Conservation (phyloP, 2,797 vertebrate genomes). For the Mareca strepera region DNA sequence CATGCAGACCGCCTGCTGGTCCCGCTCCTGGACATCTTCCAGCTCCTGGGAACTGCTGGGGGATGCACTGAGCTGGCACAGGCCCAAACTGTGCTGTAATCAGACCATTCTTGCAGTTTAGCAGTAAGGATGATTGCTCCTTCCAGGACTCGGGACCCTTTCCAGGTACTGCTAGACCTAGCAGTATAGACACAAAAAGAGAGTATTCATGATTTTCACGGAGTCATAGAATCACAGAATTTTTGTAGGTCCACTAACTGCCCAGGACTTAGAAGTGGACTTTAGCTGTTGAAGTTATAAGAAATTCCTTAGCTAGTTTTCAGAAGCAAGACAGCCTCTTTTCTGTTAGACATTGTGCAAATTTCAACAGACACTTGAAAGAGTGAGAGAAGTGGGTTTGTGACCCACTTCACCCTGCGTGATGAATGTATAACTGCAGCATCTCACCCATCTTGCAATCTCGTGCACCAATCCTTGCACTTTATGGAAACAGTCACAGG, state of each 20-base stretch:
- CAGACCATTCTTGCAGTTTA: neutral
- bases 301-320: neutral
- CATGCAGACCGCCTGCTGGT: neutral
- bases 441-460: neutral
- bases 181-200: neutral
- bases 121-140: neutral
- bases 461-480: fast-evolving
- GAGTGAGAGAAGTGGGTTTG: neutral
- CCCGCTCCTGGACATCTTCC: fast-evolving
- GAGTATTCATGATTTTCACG: neutral
- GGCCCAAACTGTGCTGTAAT: neutral
- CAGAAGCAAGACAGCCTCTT: neutral
- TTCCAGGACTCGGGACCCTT: neutral
- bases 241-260: neutral
- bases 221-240: no score
- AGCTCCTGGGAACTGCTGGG: neutral
- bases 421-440: fast-evolving
- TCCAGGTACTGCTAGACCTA: neutral
- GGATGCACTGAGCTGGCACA: neutral
- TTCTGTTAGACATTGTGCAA: neutral
- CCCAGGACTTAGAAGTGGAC: neutral
- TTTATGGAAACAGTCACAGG: neutral
- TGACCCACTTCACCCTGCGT: fast-evolving
- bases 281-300: neutral
- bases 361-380: neutral